Evolutionary conservation across 2,113 vertebrate species (phyloP).

Genomic region (Pyxicephalus adspersus): DNA sequence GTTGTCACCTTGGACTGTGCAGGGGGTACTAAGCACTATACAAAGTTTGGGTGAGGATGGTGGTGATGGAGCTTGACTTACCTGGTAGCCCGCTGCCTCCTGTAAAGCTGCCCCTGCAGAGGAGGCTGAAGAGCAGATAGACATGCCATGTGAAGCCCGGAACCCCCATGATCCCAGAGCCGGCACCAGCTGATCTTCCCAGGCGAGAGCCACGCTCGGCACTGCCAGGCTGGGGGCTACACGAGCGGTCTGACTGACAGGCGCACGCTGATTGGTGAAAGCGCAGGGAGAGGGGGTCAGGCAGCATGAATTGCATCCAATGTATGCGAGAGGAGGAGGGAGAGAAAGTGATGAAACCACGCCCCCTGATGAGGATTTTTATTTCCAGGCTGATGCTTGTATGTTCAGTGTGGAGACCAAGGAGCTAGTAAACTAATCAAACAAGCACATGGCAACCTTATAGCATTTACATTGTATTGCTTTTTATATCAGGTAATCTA

Average conservation of each 20-base stretch:
- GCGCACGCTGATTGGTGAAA: conserved; percentile 78
- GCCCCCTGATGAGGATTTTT: neutral
- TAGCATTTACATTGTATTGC: too few relatives aligned
- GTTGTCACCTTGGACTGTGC: too few relatives aligned
- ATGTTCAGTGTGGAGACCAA: neutral
- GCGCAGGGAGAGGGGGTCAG: conserved; percentile 60
- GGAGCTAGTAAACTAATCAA: too few relatives aligned
- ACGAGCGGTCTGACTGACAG: conserved; percentile 71
- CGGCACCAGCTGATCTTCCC: conserved; percentile 68
- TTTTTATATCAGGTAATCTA: too few relatives aligned
- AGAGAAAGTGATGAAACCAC: neutral
- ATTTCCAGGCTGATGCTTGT: neutral
- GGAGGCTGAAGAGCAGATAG: conserved; percentile 79
- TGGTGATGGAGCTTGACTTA: conserved; percentile 67
- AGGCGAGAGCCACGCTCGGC: conserved; percentile 73
- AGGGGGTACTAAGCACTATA: too few relatives aligned
- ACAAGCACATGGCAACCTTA: too few relatives aligned
- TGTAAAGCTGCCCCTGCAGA: conserved; percentile 75
- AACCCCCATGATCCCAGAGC: conserved; percentile 80
- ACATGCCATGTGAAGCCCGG: conserved; percentile 77
- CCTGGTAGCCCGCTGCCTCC: conserved; percentile 80
- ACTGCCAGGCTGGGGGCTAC: conserved; percentile 66
- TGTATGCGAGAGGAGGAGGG: conserved; percentile 18
- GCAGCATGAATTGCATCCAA: conserved; percentile 25
- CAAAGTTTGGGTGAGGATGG: neutral